phyloP scores from a whole-genome alignment of 1,140 invertebrate species.

The Agrypnia vestita region DNA sequence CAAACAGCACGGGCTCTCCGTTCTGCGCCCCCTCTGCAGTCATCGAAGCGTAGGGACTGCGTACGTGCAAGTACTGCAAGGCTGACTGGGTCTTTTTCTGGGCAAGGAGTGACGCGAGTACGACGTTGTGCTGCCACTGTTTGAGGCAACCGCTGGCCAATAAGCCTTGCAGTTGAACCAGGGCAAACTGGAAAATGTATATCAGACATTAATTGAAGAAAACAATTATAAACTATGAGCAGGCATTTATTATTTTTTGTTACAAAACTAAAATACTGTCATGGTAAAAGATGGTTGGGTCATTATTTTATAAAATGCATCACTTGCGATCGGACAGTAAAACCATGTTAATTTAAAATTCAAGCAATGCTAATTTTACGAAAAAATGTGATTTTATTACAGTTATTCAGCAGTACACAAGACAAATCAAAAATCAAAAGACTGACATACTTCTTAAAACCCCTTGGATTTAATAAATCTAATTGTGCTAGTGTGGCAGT shows the following conservation, averaged over 20 bases:
- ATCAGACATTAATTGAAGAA: too few species aligned
- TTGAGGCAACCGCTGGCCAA: constrained; percentile 66
- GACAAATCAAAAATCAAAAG: too few species aligned
- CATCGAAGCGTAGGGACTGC: constrained; percentile 55
- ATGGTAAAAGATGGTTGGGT: neutral
- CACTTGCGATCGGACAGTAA: too few species aligned
- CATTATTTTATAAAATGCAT: neutral
- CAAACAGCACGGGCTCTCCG: constrained; percentile 61
- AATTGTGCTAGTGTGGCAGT: too few species aligned
- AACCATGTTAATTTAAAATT: too few species aligned
- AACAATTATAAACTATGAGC: too few species aligned
- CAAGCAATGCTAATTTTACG: too few species aligned
- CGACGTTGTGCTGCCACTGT: constrained; percentile 72
- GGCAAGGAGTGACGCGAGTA: constrained; percentile 66
- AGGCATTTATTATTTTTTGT: too few species aligned
- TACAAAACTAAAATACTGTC: neutral
- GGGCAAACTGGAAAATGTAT: constrained; percentile 68
- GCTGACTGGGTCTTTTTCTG: constrained; percentile 68
- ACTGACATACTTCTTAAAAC: too few species aligned
- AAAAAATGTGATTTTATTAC: too few species aligned
- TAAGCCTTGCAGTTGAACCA: constrained; percentile 71
- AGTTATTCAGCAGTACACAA: too few species aligned
- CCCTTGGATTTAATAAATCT: too few species aligned
- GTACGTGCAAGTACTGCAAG: constrained; percentile 64
- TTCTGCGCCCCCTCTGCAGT: constrained; percentile 36